Evolutionary conservation across 2,113 vertebrate species (phyloP), one percentile per base, ranked within the genome.

Genomic region (Myotis davidii): DNA sequence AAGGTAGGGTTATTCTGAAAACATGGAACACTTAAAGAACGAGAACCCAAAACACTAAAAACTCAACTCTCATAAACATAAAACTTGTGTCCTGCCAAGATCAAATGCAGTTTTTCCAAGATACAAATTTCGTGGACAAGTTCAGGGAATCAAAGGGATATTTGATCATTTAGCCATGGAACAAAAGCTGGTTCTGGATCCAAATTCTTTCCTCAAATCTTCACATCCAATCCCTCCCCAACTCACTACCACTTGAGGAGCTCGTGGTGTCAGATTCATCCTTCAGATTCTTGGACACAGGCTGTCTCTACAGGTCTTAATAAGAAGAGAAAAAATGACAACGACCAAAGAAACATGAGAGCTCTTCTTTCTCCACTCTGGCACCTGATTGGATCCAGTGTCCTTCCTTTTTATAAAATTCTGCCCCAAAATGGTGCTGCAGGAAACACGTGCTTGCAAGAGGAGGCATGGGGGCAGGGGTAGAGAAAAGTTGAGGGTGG

Each of bases 81-180:
- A 82, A 85, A 29, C 13, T 16, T 67, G 4, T 54, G 67, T 83
- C 61, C 67, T 92, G 88, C 61, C 74, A 94, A 94, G 3, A 65
- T 20, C 79, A 95, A 87, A 94, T 74, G 23, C 29, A 64, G 37
- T 85, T 96, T 97, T 95, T 94, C 85, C 54, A 90, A 96, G 76
- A 69, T 39, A 91, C 52, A 88, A 96, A 94, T 82, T 92, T 85
- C 61, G 72, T 50, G 90, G 54, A 34, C 93, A 94, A 94, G 45
- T 82, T 90, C 56, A 64, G 48, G 72, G 90, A 96, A 91, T n/a
- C 74, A 95, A 81, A 73, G 81, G 50, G 90, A 92, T 45, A 85
- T 97, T 61, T 96, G 91, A 84, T 85, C 84, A 67, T 34, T 82
- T 94, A 72, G 78, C 69, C 88, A 45, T 39, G 56, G 50, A 93